Base-by-base conservation (phyloP, 1,140 invertebrate species). In the Parapsyche elsis region DNA sequence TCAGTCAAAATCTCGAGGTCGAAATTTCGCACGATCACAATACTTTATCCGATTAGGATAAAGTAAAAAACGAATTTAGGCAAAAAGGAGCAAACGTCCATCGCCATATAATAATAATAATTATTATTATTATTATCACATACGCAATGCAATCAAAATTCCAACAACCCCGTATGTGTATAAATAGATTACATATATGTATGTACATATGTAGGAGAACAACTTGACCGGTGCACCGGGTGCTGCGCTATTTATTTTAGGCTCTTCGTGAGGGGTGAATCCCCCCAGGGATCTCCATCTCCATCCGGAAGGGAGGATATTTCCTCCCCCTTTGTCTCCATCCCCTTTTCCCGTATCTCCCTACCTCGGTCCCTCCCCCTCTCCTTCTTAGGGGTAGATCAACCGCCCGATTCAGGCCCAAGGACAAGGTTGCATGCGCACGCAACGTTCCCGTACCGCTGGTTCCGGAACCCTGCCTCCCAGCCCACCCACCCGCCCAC, bases 361-460 rank as follows among this genome's bases (percentile, higher is more conserved):
- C 12, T 5, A 7, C 73, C 30, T 26, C 74, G 19, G 26, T 23
- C 59, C 79, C 71, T 5, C 16, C 23, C 67, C 24, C 45, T 16
- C 16, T 44, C 0, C 26, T 30, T 30, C 16, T n/a, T n/a, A 16
- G 70, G 26, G 79, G 30, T 49, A 64, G 75, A 77, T 77, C 75
- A 71, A 80, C 49, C 53, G 14, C 79, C 71, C n/a, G 71, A 59
- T 71, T 45, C 71, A 16, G 64, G 61, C 73, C 74, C 79, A 80
- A 80, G 79, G 79, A 80, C 79, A 80, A 80, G 79, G 79, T 80
- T 80, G 61, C 71, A 53, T 76, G 79, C 79, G 79, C 75, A 74
- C 79, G 79, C 79, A 9, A 30, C 70, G 9, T 19, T 26, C 76
- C 76, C 30, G 19, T 10, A 16, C 16, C 76, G 2, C 21, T 23